Percentiles rank a stretch among this genome's conserved stretches.
Conservation (phyloP, 2,797 vertebrate genomes). For the Spinus pinus region DNA sequence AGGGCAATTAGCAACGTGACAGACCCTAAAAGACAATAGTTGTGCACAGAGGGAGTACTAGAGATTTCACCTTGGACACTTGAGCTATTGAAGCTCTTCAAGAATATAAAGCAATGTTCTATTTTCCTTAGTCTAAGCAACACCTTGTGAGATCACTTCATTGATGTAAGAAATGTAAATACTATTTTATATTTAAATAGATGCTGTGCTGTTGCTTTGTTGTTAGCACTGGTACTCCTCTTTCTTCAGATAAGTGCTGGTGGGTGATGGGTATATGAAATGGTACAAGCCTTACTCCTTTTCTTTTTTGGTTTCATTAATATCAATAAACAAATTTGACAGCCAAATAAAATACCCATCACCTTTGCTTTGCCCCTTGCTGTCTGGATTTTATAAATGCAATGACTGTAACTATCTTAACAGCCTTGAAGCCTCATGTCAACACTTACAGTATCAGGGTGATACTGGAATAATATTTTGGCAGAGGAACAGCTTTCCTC, state of each 20-base stretch:
- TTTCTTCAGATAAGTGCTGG: not conserved
- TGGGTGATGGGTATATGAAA: not conserved
- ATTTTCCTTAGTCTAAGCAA: not conserved
- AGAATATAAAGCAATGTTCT: not conserved
- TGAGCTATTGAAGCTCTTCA: not conserved
- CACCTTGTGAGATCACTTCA: accelerated
- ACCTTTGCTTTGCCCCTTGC: not conserved
- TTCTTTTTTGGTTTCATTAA: not conserved
- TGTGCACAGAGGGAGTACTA: not conserved
- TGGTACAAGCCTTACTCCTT: not conserved
- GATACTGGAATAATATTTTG: not conserved
- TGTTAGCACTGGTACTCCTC: not conserved
- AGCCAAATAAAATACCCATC: not conserved
- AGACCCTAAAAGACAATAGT: not conserved
- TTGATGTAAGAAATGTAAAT: not conserved
- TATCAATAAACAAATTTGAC: not conserved
- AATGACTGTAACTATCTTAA: not conserved
- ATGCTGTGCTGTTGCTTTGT: not conserved
- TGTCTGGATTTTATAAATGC: not conserved
- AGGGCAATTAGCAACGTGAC: not conserved
- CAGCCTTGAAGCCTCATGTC: not conserved
- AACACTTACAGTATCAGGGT: not conserved
- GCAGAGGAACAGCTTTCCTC: not conserved
- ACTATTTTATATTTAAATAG: not conserved
- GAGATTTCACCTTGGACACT: not conserved